Base-by-base conservation (phyloP, 2,797 vertebrate species). In the Poeciliopsis presidionis region DNA sequence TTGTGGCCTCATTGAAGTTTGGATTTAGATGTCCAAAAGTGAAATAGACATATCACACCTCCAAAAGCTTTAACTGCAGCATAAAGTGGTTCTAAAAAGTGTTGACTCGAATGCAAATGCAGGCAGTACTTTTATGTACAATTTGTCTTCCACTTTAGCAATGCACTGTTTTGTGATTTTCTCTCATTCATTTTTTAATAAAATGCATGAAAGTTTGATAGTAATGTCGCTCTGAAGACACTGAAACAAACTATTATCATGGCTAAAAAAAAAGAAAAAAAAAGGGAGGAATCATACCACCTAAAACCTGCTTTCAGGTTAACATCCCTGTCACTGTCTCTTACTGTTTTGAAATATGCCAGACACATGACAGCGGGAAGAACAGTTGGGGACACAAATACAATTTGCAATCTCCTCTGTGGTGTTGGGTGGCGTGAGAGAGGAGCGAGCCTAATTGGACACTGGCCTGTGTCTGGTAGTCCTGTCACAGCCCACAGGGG, bases 401-500 rank as follows among this genome's bases (percentile, higher is more conserved):
- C 76, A 81, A 88, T 87, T 88, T 90, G 78, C 86, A 83, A 81
- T 91, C 85, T 84, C 85, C 87, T 84, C 82, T 46, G 75, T 81
- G 55, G 81, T 85, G 88, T 86, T 85, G 80, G 82, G 81, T 87
- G 85, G 84, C 79, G 75, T 18, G 67, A 78, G 83, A 78, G 81
- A 45, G 76, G 69, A 61, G 76, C 76, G 67, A 55, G 77, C 61
- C 86, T 90, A 87, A 90, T 88, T 89, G 91, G 90, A 90, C 80
- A 72, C 84, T 79, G 80, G 90, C 74, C 87, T 87, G 89, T 89
- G 87, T 89, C 90, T 91, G 88, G 82, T 91, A 81, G 90, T 83
- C 90, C 92, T 88, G 87, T 92, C 90, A 83, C 88, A 92, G 90
- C 90, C 81, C 75, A 78, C 82, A 86, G 84, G 87, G 85, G 81